Conservation (phyloP, 2,888 invertebrate species). For the Heliconius hortense region DNA sequence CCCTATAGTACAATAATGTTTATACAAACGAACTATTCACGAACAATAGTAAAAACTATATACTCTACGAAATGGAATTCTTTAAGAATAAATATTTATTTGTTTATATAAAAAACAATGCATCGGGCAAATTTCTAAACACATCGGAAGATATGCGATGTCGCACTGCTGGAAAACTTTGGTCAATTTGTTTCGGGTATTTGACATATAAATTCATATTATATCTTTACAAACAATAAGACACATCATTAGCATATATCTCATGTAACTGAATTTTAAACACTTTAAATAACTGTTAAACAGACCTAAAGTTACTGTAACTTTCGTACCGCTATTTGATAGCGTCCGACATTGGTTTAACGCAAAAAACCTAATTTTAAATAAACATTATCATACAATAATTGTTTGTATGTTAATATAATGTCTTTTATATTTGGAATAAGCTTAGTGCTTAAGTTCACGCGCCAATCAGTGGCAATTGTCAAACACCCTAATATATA, state of each 20-base stretch:
- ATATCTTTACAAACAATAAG: slow-evolving; percentile 5
- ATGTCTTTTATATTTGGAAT: slow-evolving; percentile 12
- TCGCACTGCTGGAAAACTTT: slow-evolving; percentile 66
- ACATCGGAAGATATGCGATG: slow-evolving; percentile 55
- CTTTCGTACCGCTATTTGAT: slow-evolving; percentile 22
- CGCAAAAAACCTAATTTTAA: not conserved
- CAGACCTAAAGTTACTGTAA: slow-evolving; percentile 16
- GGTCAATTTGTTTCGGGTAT: slow-evolving; percentile 62
- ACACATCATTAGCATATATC: slow-evolving; percentile 2
- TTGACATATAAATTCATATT: slow-evolving; percentile 47
- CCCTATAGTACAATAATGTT: slow-evolving; percentile 56
- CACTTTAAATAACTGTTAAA: slow-evolving; percentile 20
- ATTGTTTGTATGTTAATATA: not conserved
- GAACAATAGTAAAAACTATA: slow-evolving; percentile 73
- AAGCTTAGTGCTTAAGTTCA: slow-evolving; percentile 17
- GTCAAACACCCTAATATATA: slow-evolving; percentile 22
- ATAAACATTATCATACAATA: slow-evolving; percentile 11
- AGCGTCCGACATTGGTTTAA: slow-evolving; percentile 15
- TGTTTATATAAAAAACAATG: slow-evolving; percentile 74
- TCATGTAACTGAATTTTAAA: slow-evolving; percentile 7
- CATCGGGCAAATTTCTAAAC: slow-evolving; percentile 64
- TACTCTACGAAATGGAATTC: slow-evolving; percentile 65
- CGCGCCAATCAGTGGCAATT: slow-evolving; percentile 8
- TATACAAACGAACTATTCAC: slow-evolving; percentile 71
- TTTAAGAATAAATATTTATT: slow-evolving; percentile 70